A percentile compares a stretch with the other conserved stretches of the same genome.
Conservation (phyloP, 2,797 vertebrate genomes). For the Crocidura indochinensis region DNA sequence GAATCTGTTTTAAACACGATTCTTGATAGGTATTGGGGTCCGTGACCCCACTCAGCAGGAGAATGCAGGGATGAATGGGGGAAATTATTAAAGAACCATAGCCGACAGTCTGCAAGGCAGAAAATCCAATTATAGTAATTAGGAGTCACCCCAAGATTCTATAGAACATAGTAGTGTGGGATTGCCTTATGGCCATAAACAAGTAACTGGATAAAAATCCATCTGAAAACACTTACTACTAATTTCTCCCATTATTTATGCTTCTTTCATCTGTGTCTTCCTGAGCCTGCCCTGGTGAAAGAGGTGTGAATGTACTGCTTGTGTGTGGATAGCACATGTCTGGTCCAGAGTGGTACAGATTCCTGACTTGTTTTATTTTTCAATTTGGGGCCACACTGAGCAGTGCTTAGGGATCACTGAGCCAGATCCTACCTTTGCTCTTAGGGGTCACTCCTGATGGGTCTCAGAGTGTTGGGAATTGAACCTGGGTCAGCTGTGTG, state of each 20-base stretch:
- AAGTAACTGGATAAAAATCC: not conserved
- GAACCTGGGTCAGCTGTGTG: no score
- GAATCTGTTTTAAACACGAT: not conserved
- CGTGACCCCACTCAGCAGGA: not conserved
- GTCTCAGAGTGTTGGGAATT: no score
- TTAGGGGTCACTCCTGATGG: no score
- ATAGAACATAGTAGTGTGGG: constrained; percentile 34
- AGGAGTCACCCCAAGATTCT: constrained; percentile 60
- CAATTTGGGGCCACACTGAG: no score
- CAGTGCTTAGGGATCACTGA: no score
- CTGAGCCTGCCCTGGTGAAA: constrained; percentile 92
- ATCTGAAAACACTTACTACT: not conserved
- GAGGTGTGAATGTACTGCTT: constrained; percentile 92
- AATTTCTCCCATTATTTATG: constrained; percentile 73
- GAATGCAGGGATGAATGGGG: constrained; percentile 2
- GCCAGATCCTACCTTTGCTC: no score
- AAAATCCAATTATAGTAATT: constrained; percentile 69
- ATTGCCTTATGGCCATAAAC: constrained; percentile 40
- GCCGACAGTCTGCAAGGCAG: constrained; percentile 41
- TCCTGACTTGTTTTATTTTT: no score
- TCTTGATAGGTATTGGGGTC: not conserved
- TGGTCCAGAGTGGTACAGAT: not conserved
- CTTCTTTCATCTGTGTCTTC: constrained; percentile 88
- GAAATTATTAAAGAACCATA: constrained; percentile 22
- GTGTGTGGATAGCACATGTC: constrained; percentile 90